Percentiles rank a stretch among this genome's conserved stretches.
Evolutionary conservation across 2,113 vertebrate genomes (phyloP).

Genomic region (Tragelaphus imberbis): DNA sequence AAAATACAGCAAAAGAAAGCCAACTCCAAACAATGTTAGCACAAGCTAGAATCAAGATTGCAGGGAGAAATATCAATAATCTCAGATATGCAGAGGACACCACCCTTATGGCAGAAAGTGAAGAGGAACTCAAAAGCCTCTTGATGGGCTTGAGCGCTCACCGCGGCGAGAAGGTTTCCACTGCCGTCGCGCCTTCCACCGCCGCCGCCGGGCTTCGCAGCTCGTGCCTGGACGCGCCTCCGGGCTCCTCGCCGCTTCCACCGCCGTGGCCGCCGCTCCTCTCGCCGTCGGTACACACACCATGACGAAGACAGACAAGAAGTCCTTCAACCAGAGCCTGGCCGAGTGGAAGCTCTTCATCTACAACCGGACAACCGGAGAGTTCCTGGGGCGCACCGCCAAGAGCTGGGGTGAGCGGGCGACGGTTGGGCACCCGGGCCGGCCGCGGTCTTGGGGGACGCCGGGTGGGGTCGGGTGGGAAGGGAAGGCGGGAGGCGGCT

Average conservation of each 20-base stretch:
- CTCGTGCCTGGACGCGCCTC: constrained; percentile 28
- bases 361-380: constrained; percentile 89
- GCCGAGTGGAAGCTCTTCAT: constrained; percentile 92
- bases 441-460: background rate
- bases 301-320: constrained; percentile 90
- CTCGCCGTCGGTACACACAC: constrained; percentile 41
- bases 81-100: too few relatives aligned
- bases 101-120: too few relatives aligned
- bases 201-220: background rate
- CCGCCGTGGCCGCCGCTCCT: constrained; percentile 9
- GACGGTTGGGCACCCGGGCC: background rate
- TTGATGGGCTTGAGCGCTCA: too few relatives aligned
- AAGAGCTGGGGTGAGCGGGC: constrained; percentile 90
- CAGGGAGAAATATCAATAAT: too few relatives aligned
- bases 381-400: constrained; percentile 91
- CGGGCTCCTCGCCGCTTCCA: constrained; percentile 65
- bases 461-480: background rate
- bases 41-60: too few relatives aligned
- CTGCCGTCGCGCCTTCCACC: too few relatives aligned
- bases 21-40: background rate
- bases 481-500: background rate
- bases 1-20: constrained; percentile 59
- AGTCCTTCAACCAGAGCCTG: constrained; percentile 80
- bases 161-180: too few relatives aligned
- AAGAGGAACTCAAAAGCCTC: too few relatives aligned